Evolutionary conservation across 2,113 vertebrate species (phyloP), one percentile per base, ranked within the genome.

Genomic region (Hepsetus odoe): DNA sequence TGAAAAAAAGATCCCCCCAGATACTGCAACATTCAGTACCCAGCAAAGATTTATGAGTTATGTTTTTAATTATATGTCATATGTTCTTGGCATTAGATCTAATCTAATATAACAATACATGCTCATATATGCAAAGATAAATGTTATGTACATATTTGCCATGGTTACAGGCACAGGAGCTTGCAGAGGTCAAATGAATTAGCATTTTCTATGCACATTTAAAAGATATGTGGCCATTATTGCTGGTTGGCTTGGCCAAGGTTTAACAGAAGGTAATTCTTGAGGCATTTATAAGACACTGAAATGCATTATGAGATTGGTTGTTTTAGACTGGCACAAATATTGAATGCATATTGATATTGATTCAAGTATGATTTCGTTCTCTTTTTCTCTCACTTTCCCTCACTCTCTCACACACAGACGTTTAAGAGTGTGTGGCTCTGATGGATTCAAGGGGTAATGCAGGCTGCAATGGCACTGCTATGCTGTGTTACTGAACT

Each of bases 371-470:
- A 18, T 58, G 56, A 13, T 59, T 4, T 28, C 56, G 28, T 14
- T 28, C 26, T 30, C 16, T 33, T 16, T 62, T n/a, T 65, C 1
- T 65, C 33, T n/a, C 9, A 2, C 32, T 4, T 20, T 8, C 33
- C n/a, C 32, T 20, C 28, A 62, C 59, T 33, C 59, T 33, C 30
- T 20, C 30, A 62, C 35, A 59, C 22, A 28, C 30, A 38, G 49
- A n/a, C 46, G 4, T 42, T 59, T 44, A 58, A 13, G 11, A 42
- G 2, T 30, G 16, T 49, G 40, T 69, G 40, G 28, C 35, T 67
- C 55, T 80, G 82, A 80, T 84, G 74, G 68, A 77, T 84, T 80
- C 56, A 40, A 20, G 74, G 30, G 8, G 40, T 68, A 80, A 79
- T 77, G 58, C 62, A 61, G 38, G 68, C 30, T 64, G 46, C 59